Conservation (phyloP, 2,797 vertebrate genomes). For the Coccyzus lansbergi region DNA sequence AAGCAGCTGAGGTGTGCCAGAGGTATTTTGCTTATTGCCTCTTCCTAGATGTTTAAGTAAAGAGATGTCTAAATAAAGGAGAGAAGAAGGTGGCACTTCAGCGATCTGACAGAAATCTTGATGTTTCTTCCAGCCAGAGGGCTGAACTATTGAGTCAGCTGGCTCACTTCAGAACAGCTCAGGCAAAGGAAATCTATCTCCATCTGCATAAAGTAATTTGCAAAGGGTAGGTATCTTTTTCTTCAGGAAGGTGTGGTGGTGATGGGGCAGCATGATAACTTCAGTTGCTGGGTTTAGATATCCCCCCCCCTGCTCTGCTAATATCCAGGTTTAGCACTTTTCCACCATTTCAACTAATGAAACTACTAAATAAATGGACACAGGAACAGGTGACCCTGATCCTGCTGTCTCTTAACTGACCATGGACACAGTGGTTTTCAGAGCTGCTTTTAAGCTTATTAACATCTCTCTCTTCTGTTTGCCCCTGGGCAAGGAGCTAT, state of each 20-base stretch:
- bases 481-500: background rate
- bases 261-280: background rate
- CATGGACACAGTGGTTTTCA: background rate
- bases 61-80: slow-evolving; percentile 10
- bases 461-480: slow-evolving; percentile 16
- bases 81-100: slow-evolving; percentile 41
- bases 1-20: background rate
- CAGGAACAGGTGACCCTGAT: background rate
- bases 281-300: background rate
- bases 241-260: background rate
- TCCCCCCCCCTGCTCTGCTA: background rate
- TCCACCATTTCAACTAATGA: background rate
- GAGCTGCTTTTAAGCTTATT: slow-evolving; percentile 5
- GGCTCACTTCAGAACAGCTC: slow-evolving; percentile 51
- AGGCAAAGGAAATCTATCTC: slow-evolving; percentile 34
- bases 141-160: slow-evolving; percentile 56
- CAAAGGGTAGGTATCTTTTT: slow-evolving; percentile 4
- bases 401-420: background rate
- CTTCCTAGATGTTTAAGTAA: slow-evolving; percentile 15
- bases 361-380: background rate
- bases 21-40: slow-evolving; percentile 41
- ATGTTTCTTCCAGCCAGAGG: slow-evolving; percentile 37
- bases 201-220: slow-evolving; percentile 41
- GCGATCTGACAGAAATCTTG: slow-evolving; percentile 52
- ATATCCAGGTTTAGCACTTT: background rate